Evolutionary conservation across 2,888 invertebrate species (phyloP).

Genomic region (Magallana nippona): DNA sequence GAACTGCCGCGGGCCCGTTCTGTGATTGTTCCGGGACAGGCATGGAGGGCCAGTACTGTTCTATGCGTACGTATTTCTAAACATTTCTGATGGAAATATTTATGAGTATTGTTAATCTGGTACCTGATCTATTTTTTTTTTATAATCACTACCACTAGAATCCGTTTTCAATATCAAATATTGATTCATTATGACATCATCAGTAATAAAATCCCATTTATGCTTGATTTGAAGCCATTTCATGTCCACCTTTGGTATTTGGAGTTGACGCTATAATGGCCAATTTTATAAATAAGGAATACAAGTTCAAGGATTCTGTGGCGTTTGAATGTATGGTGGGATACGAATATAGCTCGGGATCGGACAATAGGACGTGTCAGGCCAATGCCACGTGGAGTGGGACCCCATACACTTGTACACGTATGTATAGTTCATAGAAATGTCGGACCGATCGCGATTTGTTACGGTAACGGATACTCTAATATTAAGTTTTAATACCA

Average conservation of each 20-base stretch:
- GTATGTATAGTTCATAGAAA: constrained; percentile 31
- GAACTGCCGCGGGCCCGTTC: constrained; percentile 34
- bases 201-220: no score
- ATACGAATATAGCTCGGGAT: constrained; percentile 20
- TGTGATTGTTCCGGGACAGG: constrained; percentile 47
- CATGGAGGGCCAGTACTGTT: constrained; percentile 45
- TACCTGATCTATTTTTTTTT: no score
- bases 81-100: no score
- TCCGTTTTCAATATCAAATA: no score
- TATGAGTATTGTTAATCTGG: no score
- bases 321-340: constrained; percentile 23
- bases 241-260: neutral
- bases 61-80: constrained; percentile 20
- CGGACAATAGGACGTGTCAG: constrained; percentile 9
- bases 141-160: no score
- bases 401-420: constrained; percentile 16
- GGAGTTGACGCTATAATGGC: neutral
- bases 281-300: neutral
- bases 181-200: no score
- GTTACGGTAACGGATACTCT: no score
- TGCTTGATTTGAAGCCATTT: neutral
- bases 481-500: no score
- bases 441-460: no score
- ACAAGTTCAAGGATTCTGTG: neutral
- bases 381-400: constrained; percentile 35